Conservation (phyloP, 2,113 vertebrate species). For the Leucopsar rothschildi region DNA sequence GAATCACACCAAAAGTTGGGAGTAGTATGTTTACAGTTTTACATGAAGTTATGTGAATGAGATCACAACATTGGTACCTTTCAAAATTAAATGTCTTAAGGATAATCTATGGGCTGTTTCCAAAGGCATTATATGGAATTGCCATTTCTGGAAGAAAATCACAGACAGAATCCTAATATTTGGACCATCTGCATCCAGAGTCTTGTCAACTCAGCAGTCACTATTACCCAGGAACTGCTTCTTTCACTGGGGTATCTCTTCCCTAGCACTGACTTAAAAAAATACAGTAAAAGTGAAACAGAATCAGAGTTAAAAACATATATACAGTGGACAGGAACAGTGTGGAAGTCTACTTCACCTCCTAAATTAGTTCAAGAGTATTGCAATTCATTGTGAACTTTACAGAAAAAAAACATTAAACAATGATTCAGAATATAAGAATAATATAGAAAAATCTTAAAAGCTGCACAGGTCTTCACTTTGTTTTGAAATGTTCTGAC, state of each 20-base stretch:
- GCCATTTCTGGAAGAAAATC: background rate
- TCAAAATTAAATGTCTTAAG: background rate
- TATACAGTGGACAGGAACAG: background rate
- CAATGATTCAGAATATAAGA: background rate
- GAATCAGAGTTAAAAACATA: background rate
- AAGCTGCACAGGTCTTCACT: background rate
- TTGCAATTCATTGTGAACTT: background rate
- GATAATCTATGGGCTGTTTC: background rate
- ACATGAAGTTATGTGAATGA: background rate
- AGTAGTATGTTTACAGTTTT: background rate
- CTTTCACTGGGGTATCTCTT: background rate
- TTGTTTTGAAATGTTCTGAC: background rate
- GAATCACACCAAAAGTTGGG: background rate
- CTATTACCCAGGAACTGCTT: background rate
- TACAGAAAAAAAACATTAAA: background rate
- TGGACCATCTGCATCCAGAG: background rate
- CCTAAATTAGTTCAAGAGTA: background rate
- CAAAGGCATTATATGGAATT: background rate
- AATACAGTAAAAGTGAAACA: background rate
- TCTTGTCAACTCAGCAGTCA: background rate
- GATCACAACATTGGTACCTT: background rate
- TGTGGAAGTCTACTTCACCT: background rate
- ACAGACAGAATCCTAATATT: background rate
- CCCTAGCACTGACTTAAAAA: background rate
- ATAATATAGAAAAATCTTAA: background rate